These are phyloP conservation scores for Lamproptera curius DNA, from an alignment of 2,888 invertebrate genomes.

Conservation along the genomic window DNA sequence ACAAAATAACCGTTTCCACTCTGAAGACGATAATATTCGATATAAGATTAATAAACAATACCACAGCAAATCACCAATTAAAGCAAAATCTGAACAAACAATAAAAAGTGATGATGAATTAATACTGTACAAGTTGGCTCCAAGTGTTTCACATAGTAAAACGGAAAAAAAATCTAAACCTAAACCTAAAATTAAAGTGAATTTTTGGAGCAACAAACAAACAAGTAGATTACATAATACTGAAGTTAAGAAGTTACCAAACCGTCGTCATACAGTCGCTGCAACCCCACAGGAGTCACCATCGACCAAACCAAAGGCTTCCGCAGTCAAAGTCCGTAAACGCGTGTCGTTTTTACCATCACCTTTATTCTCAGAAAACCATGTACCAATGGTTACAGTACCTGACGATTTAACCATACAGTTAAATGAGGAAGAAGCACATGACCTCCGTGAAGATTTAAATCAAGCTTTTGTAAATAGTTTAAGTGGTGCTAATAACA, in stretches of 20 bases:
- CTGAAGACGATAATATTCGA: slow-evolving; percentile 64
- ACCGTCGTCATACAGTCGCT: slow-evolving; percentile 53
- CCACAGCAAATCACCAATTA: slow-evolving; percentile 42
- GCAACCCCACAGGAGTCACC: slow-evolving; percentile 31
- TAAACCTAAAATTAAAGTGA: slow-evolving; percentile 66
- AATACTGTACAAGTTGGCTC: slow-evolving; percentile 59
- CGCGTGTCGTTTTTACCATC: slow-evolving; percentile 66
- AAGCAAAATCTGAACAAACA: slow-evolving; percentile 34
- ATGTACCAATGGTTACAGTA: slow-evolving; percentile 70
- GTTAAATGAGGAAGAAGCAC: slow-evolving; percentile 68
- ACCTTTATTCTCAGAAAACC: slow-evolving; percentile 63
- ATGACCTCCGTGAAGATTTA: slow-evolving; percentile 59
- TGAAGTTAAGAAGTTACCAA: slow-evolving; percentile 39
- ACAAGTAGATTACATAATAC: slow-evolving; percentile 44
- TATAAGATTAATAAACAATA: slow-evolving; percentile 61
- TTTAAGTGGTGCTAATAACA: slow-evolving; percentile 27
- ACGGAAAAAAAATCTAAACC: slow-evolving; percentile 51
- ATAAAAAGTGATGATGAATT: slow-evolving; percentile 48
- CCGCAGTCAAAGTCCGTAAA: slow-evolving; percentile 57
- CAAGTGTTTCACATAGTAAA: slow-evolving; percentile 43
- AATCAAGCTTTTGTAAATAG: slow-evolving; percentile 52
- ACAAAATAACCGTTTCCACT: slow-evolving; percentile 54
- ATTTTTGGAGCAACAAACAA: slow-evolving; percentile 68
- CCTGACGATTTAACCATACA: slow-evolving; percentile 73
- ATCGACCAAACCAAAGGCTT: slow-evolving; percentile 41